Base-by-base conservation (phyloP, 2,797 vertebrate genomes). In the Columba guinea region DNA sequence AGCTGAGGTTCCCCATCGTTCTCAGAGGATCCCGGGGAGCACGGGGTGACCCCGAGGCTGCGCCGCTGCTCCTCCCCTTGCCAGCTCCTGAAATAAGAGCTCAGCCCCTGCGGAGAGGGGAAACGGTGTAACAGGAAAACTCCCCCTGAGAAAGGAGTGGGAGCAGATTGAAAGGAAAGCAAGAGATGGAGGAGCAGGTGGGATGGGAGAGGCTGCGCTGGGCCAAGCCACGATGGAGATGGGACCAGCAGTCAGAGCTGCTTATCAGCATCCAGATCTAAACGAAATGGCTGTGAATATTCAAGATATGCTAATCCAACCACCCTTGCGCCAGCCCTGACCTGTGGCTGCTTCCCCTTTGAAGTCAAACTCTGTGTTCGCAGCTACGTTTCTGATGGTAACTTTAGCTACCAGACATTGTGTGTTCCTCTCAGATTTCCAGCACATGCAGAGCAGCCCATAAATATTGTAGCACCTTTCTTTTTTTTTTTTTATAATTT, bases 401-500 rank as follows among this genome's bases (percentile, higher is more conserved):
- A 8, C 67, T 67, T 39, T 3, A 20, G 55, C 84, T 32, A 11
- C 69, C 83, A 89, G 79, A 23, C 77, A 23, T 2, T 1, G 3
- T 1, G 46, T 1, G 34, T 2, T 79, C 83, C 23, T 85, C 94
- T 59, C 7, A 2, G 56, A 37, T 70, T 89, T 59, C 48, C 70
- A 74, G 59, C 49, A 18, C 67, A 48, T 11, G 70, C 87, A 79
- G 92, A 91, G 70, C 46, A 35, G 65, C 64, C 82, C 84, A 87
- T 93, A 94, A 94, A 96, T 89, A 94, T 64, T 80, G 73, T 52
- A 82, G 90, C 58, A 4, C 8, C 13, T 46, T 46, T 46, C 19
- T 20, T 46, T 46, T 44, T 19, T n/a, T 59, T 81, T 77, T 79
- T 44, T 44, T 44, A 18, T 89, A 53, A 23, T 70, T 91, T 64